Base-by-base conservation (phyloP, 1,140 invertebrate species). In the Macrostomum lignano region DNA sequence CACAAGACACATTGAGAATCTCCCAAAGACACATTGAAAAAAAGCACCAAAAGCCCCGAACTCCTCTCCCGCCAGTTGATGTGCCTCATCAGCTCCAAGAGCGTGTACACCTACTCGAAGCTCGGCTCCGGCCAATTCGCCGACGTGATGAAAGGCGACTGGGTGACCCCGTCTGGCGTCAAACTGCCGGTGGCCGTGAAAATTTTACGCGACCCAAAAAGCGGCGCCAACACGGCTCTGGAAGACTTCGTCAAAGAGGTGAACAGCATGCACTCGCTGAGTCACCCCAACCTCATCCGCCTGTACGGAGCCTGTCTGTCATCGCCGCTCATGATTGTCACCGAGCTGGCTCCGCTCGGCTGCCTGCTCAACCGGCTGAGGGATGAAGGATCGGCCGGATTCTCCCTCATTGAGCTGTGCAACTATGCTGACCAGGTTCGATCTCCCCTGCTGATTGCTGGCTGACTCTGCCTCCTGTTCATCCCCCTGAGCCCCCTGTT, bases 241-340 rank as follows among this genome's bases (percentile, higher is more conserved):
- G 78, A 86, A 55, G 84, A 94, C 52, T 93, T 94, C 55, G 71
- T 88, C 13, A 74, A 78, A 42, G 88, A 96, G 65, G 82, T 94
- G 7, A 77, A 88, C 51, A 70, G 77, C 0, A 94, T 96, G 88
- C 82, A 93, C 48, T 71, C 70, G 21, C 56, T 96, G 17, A 73
- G 79, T 55, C 86, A 94, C 61, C 67, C 70, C 3, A 82, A 94
- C 65, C 62, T 96, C 17, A 84, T 94, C 28, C 70, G 74, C 41
- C 58, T 96, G 2, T 84, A 79, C 52, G 86, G 84, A 3, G 73
- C 93, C 13, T 81, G 91, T 1, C 60, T 93, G 21, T 74, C 78
- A 2, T 71, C 75, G 25, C 74, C 86, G 11, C 72, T 93, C 66
- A 93, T 93, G 82, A 84, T 86, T 77, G 77, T 96, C 4, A 91